Base-by-base conservation (phyloP, 2,888 invertebrate genomes). In the Therioaphis trifolii region DNA sequence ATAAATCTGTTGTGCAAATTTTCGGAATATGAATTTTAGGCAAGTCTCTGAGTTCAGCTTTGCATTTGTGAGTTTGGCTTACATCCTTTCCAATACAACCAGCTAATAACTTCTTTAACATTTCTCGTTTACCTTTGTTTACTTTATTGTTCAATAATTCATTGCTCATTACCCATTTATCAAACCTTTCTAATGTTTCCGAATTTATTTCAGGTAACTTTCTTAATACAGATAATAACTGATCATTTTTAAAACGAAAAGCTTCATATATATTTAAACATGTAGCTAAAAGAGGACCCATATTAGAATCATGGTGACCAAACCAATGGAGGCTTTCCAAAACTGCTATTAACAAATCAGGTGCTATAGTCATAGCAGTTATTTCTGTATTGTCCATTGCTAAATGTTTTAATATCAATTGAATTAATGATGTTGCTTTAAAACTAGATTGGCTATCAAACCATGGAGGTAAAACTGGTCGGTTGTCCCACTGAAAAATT, bases 231-330 rank as follows among this genome's bases (percentile, higher is more conserved):
- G 90, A 89, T 85, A 93, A 90, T 75, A 95, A 91, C 87, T 92
- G 91, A 0, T 94, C 93, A 89, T 94, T 96, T 85, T 91, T 90
- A 0, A 95, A 95, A 85, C 96, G 91, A 58, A 96, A 89, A 85
- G 93, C 90, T 89, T 97, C 96, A 89, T 97, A 97, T 76, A 95
- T 92, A 89, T 94, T 94, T 2, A 96, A 86, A 0, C 89, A 89
- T 2, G 90, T 87, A 12, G 87, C 87, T 5, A 90, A 86, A 24
- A 91, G 87, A 4, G 87, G 86, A 18, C 95, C 94, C 88, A 95
- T 95, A 90, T 95, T 95, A 15, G 94, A 93, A 87, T 97, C 97
- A 88, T 97, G 96, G 88, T 96, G 95, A 0, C 97, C 97, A 88
- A 97, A 96, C 85, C 93, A 90, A 86, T 95, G 94, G 85, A 97